phyloP scores from a whole-genome alignment of 2,113 vertebrate species.

The Willisornis vidua region DNA sequence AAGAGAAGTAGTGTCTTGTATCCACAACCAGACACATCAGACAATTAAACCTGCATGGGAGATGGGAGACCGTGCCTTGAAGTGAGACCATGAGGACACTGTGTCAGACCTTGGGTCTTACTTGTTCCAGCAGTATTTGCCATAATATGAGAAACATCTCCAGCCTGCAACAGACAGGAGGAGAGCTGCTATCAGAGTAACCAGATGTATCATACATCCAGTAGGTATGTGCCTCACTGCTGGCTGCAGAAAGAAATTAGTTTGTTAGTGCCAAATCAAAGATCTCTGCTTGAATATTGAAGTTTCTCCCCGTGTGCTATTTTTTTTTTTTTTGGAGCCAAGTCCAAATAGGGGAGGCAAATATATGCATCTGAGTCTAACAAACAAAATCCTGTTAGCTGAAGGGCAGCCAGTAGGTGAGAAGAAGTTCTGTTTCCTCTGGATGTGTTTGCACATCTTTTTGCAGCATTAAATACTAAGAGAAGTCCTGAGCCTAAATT shows the following conservation, averaged over 20 bases:
- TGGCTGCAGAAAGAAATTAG: neutral
- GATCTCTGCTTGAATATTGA: neutral
- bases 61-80: neutral
- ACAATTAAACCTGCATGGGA: neutral
- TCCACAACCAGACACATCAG: neutral
- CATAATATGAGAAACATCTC: neutral
- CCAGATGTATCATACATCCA: neutral
- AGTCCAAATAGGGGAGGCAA: constrained; percentile 7
- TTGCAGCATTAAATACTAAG: neutral
- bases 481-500: neutral
- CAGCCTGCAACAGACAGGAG: neutral
- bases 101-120: neutral
- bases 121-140: neutral
- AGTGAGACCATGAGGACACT: neutral
- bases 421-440: neutral
- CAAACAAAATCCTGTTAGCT: neutral
- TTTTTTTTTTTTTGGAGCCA: neutral
- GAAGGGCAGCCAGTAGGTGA: constrained; percentile 2
- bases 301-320: neutral
- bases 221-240: neutral
- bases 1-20: neutral
- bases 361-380: neutral
- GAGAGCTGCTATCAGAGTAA: neutral
- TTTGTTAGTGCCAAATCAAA: constrained; percentile 2
- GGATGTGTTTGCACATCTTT: neutral